Base-by-base conservation (phyloP, 2,888 invertebrate genomes). In the Mesorhabditis sp. region DNA sequence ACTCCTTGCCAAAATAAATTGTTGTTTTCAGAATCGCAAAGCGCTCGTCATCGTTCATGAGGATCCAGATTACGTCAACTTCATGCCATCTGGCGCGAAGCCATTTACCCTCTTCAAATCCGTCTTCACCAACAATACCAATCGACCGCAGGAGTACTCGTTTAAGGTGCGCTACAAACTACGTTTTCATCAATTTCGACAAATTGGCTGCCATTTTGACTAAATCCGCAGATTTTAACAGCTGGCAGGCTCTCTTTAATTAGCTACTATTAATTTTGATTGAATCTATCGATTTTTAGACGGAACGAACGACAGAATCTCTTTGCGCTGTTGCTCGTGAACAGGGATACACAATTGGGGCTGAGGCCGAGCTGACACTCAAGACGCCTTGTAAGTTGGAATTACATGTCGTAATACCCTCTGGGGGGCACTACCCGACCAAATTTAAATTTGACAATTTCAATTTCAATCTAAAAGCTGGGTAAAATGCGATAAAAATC, bases 361-460 rank as follows among this genome's bases (percentile, higher is more conserved):
- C 86, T 43, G 86, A 87, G 74, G 85, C 87, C 63, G 86, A 87
- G 72, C 77, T 88, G n/a, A 87, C 86, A 71, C 82, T 88, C 66
- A 87, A 87, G 67, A 86, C 87, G 61, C 88, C 88, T 4, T 84
- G 87, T 85, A 70, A 76, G 81, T 80, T 66, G 5, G 7, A 28
- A 28, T 28, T 28, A 28, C n/a, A n/a, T n/a, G n/a, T n/a, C n/a
- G n/a, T n/a, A 43, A 45, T 61, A 5, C n/a, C n/a, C n/a, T n/a
- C n/a, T n/a, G n/a, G n/a, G n/a, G n/a, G n/a, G n/a, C n/a, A n/a
- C n/a, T n/a, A n/a, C n/a, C n/a, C n/a, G n/a, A n/a, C n/a, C n/a
- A n/a, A n/a, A n/a, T n/a, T n/a, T n/a, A n/a, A n/a, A n/a, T n/a
- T n/a, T n/a, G n/a, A n/a, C n/a, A n/a, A n/a, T n/a, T n/a, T n/a